Conservation (phyloP, 1,140 invertebrate genomes). For the Linepithema humile region DNA sequence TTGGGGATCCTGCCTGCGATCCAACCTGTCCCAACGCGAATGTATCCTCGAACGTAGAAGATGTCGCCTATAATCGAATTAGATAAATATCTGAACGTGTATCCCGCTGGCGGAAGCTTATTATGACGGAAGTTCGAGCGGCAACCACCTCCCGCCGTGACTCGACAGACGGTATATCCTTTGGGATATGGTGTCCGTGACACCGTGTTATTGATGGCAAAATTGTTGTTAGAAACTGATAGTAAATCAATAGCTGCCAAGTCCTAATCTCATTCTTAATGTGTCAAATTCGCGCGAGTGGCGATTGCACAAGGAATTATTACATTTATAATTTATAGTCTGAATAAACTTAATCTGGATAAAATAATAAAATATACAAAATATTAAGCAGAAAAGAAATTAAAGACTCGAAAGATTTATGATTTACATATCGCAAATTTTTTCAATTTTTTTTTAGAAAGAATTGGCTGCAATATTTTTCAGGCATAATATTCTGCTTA, state of each 20-base stretch:
- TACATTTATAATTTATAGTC: too few species aligned
- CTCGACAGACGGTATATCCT: slow-evolving; percentile 21
- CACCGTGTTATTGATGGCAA: slow-evolving; percentile 26
- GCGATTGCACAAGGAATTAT: too few species aligned
- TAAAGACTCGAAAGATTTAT: not conserved
- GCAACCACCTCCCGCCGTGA: slow-evolving; percentile 11
- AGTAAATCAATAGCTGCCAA: slow-evolving; percentile 14
- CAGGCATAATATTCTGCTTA: not conserved
- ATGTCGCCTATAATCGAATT: slow-evolving; percentile 45
- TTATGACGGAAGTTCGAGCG: slow-evolving; percentile 44
- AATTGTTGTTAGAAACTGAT: slow-evolving; percentile 8
- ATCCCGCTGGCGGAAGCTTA: slow-evolving; percentile 27
- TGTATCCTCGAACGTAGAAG: not conserved
- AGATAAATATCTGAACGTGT: slow-evolving; percentile 53
- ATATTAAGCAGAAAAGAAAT: not conserved
- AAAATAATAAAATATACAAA: not conserved
- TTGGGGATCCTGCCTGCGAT: not conserved
- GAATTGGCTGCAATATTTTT: not conserved
- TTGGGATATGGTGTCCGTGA: not conserved
- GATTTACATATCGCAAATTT: too few species aligned
- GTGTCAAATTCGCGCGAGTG: too few species aligned
- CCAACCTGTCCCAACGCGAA: slow-evolving; percentile 17
- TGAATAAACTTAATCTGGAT: too few species aligned
- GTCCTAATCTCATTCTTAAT: too few species aligned
- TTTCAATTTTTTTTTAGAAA: not conserved